Evolutionary conservation across 2,888 invertebrate genomes (phyloP), one percentile per base, ranked within the genome.

Genomic region (Mechanitis messenoides): DNA sequence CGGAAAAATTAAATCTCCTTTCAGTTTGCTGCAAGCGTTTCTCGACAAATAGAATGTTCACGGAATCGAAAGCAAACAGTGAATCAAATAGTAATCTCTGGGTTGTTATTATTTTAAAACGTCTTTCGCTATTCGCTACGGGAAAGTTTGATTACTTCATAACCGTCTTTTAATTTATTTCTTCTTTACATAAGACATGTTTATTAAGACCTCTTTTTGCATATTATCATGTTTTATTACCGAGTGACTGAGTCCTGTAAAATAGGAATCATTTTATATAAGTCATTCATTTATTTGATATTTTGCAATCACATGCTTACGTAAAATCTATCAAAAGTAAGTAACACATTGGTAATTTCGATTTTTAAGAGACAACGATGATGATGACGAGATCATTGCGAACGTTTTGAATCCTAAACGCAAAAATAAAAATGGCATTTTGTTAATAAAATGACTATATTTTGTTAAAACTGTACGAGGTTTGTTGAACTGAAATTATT

Each of bases 1-100:
- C 63, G 69, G 70, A 76, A 79, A 78, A 77, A 81, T 78, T 79
- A 79, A 77, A 77, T 72, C 69, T 66, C 68, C 65, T 71, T 63
- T 65, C 66, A 66, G 63, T 61, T 46, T 31, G 62, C 56, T 59
- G 61, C 65, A 61, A 50, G 60, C 59, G 60, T 46, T 58, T 58
- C 50, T 61, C 64, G 56, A 68, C 66, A 62, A 67, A 65, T 70
- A 67, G 68, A 70, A 67, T 66, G 69, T 63, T 60, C 65, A 65
- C 67, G 62, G 68, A 67, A 69, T 63, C 58, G 70, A 71, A 71
- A 69, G 69, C 69, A 71, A 68, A 68, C 71, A 69, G 61, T 38
- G 56, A 65, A 66, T 65, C 66, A 62, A 64, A 63, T 59, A 63
- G 64, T 72, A 69, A 69, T 71, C 62, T 60, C 61, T 33, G 4